Evolutionary conservation across 2,888 invertebrate genomes (phyloP), one percentile per base, ranked within the genome.

Genomic region (Netelia fuscicornis): DNA sequence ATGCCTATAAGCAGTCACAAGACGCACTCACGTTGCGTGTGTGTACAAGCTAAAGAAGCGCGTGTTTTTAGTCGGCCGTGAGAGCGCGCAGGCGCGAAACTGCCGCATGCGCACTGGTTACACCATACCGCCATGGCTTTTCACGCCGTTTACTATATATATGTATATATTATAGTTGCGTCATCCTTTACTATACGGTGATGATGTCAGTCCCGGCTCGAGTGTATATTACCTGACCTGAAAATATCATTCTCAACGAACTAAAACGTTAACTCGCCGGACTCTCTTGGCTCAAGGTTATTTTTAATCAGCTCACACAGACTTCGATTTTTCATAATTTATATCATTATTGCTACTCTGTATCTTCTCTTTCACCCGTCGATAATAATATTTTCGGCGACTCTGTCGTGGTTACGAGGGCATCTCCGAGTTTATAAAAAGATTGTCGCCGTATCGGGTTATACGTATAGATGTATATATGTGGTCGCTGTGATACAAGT

Each of bases 111-210:
- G 52, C 65, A 65, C 65, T 13, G 6, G 58, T 58, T 20, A 20
- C 58, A 20, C 17, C 58, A 9, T 9, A 56, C 9, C 56, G 17
- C 37, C 52, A n/a, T 72, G 11, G 20, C 37, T 13, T 23, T 20
- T 20, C 20, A 20, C n/a, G 20, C 56, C 25, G 8, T 71, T 48
- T 52, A 37, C n/a, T 23, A 54, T 44, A 2, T 11, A 52, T 17
- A 54, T 1, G 20, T 20, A 58, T 20, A 56, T 56, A 20, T 6
- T 58, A 58, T 87, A 86, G 83, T 93, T 93, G 90, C 93, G 92
- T 93, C 93, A 93, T 90, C 89, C 86, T 83, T 86, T 90, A 89
- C 92, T 91, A 91, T 92, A 88, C 89, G 91, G 85, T 88, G 93
- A 91, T 93, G 93, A 93, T 93, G 93, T 93, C 93, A 93, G 90